Conservation (phyloP, 2,888 invertebrate genomes). For the Tetragnatha montana region DNA sequence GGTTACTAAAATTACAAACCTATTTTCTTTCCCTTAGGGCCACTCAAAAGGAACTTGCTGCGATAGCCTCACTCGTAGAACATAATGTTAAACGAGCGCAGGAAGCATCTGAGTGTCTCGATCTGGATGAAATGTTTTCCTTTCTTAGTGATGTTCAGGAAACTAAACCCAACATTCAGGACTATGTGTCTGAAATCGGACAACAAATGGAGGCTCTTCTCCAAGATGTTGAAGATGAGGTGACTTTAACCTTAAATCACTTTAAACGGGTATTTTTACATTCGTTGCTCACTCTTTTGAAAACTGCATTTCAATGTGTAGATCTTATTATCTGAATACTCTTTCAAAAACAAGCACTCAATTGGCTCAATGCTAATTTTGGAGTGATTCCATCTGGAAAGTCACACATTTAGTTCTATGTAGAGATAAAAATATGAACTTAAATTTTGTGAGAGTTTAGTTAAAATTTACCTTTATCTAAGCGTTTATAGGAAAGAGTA, state of each 20-base stretch:
- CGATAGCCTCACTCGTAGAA: constrained; percentile 84
- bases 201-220: constrained; percentile 73
- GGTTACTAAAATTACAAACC: too few relatives aligned
- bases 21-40: constrained; percentile 64
- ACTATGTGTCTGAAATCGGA: constrained; percentile 73
- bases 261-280: constrained; percentile 1
- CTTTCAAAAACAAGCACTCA: not conserved
- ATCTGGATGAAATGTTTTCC: constrained; percentile 91
- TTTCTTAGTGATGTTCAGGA: constrained; percentile 87
- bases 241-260: constrained; percentile 15
- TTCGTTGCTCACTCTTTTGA: not conserved
- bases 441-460: too few relatives aligned
- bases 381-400: too few relatives aligned
- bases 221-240: constrained; percentile 78
- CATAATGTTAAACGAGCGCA: constrained; percentile 81
- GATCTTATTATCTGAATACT: not conserved
- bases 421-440: too few relatives aligned
- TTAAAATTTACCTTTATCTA: too few relatives aligned
- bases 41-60: constrained; percentile 78
- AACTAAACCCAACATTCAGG: constrained; percentile 63
- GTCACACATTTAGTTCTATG: too few relatives aligned
- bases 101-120: constrained; percentile 79
- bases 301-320: not conserved
- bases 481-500: too few relatives aligned
- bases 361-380: too few relatives aligned